Percentiles rank a stretch among this genome's conserved stretches.
Conservation (phyloP, 2,113 vertebrate species). For the Macrotus californicus region DNA sequence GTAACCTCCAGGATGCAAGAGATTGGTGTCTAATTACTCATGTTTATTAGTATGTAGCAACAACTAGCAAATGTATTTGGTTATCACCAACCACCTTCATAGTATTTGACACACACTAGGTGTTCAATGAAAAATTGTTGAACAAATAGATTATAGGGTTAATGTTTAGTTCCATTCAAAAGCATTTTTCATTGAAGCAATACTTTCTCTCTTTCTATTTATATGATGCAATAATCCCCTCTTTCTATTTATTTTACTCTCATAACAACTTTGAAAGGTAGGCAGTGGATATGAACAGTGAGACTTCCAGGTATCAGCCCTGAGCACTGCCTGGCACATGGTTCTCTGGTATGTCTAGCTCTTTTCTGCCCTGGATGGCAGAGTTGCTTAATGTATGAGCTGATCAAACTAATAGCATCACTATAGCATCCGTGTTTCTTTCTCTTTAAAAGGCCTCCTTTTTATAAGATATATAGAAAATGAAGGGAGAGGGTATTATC, state of each 20-base stretch:
- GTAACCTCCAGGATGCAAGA: neutral
- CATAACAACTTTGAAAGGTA: neutral
- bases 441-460: neutral
- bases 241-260: conserved; percentile 1
- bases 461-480: neutral
- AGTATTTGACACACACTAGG: neutral
- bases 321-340: neutral
- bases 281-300: neutral
- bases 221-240: neutral
- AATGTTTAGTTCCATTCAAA: neutral
- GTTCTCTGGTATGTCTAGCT: neutral
- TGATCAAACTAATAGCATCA: neutral
- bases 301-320: neutral
- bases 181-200: neutral
- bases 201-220: neutral
- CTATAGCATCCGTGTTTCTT: neutral
- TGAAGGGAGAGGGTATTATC: neutral
- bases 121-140: neutral
- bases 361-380: neutral
- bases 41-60: neutral
- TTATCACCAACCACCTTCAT: neutral
- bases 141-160: neutral
- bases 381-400: neutral
- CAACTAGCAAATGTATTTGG: neutral
- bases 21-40: neutral